Evolutionary conservation across 1,140 invertebrate genomes (phyloP), one percentile per base, ranked within the genome.

Genomic region (Lethrus apterus): DNA sequence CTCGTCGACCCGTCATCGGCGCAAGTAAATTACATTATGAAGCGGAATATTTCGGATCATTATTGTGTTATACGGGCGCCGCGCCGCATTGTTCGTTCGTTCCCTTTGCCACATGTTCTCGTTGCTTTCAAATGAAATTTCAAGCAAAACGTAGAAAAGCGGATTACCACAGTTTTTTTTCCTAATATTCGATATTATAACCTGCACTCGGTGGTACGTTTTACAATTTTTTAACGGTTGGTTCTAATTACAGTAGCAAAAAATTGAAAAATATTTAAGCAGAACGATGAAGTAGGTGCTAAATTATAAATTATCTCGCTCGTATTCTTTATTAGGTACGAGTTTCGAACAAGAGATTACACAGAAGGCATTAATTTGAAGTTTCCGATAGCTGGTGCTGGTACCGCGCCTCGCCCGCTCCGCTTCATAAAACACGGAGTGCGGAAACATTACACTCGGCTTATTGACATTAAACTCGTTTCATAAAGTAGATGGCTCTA

Each of bases 321-420:
- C 18, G 41, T 43, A 26, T 26, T 45, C 48, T 45, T 54, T 47
- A 51, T 51, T 48, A 51, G 50, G 23, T 46, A 33, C 32, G 32
- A 50, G 29, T 51, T 51, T 42, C 23, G 31, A 44, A 45, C 29
- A 41, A 46, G 49, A 55, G 47, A 55, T 52, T 55, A 45, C 44
- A 55, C 54, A 56, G 51, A 51, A 55, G 38, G 38, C 54, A 56
- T 56, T 56, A 56, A 56, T 56, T 56, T 50, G 48, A 18, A 53
- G 52, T 56, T 56, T 53, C 44, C 54, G 48, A 51, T 51, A 51
- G 34, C 43, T 44, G 14, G 2, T 20, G 31, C 7, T 33, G 31
- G 26, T n/a, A 13, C 13, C 36, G 31, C 17, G 9, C 19, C 31
- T 10, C 21, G 10, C 31, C 24, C 31, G 31, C 31, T 34, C n/a